Percentiles rank a stretch among this genome's conserved stretches.
phyloP scores from a whole-genome alignment of 2,797 vertebrate genomes.

The Anolis apletophallus region DNA sequence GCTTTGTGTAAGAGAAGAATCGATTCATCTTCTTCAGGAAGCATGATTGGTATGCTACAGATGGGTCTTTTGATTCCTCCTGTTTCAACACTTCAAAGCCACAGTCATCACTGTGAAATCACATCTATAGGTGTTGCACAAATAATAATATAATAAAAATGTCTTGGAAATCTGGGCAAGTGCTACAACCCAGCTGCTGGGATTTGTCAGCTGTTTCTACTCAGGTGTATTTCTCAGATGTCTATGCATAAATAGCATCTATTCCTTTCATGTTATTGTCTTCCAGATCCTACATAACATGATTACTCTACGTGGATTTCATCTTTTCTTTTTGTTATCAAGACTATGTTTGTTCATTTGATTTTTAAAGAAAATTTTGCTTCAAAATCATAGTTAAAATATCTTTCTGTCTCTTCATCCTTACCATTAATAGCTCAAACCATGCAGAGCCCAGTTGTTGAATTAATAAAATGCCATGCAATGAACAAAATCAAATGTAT shows the following conservation, averaged over 20 bases:
- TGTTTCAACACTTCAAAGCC: conserved; percentile 22
- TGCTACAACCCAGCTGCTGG: conserved; percentile 56
- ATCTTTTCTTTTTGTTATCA: conserved; percentile 1
- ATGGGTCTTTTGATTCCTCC: neutral
- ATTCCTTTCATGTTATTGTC: conserved; percentile 20
- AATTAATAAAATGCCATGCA: neutral
- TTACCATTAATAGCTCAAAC: neutral
- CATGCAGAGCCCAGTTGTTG: neutral
- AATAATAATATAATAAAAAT: neutral
- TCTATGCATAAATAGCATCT: conserved; percentile 36
- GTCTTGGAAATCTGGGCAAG: conserved; percentile 41
- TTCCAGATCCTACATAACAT: neutral
- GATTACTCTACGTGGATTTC: neutral
- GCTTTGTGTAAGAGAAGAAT: neutral
- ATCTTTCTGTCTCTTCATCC: neutral
- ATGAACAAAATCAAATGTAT: neutral
- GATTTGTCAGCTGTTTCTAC: conserved; percentile 46
- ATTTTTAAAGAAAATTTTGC: neutral
- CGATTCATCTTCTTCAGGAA: conserved; percentile 28
- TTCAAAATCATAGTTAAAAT: neutral
- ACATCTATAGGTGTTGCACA: neutral
- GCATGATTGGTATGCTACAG: neutral
- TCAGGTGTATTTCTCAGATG: conserved; percentile 49
- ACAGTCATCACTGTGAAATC: conserved; percentile 20
- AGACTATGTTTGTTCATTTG: neutral